Evolutionary conservation across 2,113 vertebrate genomes (phyloP).

Genomic region (Malaclemys terrapin): DNA sequence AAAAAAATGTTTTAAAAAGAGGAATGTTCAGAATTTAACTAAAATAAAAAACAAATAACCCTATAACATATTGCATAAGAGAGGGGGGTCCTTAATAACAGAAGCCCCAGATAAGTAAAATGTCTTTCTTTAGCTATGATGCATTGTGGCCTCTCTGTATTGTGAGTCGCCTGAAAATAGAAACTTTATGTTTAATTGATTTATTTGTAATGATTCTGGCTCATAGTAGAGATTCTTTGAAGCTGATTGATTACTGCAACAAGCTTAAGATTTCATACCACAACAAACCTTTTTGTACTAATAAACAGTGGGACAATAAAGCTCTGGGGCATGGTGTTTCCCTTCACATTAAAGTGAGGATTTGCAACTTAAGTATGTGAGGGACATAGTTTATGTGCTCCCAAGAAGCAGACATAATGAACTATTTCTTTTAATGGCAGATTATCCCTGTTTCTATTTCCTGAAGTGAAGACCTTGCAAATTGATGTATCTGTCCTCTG

Average conservation of each 20-base stretch:
- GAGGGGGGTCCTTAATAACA: conserved; percentile 41
- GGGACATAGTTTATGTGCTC: conserved; percentile 90
- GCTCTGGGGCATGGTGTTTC: conserved; percentile 86
- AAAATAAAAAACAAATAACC: conserved; percentile 51
- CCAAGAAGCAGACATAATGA: conserved; percentile 91
- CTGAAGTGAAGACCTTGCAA: conserved; percentile 93
- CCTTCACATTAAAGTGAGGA: conserved; percentile 91
- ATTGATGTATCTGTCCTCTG: conserved; percentile 98
- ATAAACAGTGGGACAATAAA: conserved; percentile 90
- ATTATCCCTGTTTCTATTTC: conserved; percentile 94
- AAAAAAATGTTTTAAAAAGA: conserved; percentile 57
- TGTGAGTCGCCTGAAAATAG: conserved; percentile 81
- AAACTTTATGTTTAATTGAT: conserved; percentile 91
- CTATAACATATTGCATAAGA: not conserved
- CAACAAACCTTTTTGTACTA: conserved; percentile 93
- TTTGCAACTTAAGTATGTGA: conserved; percentile 92
- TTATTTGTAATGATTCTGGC: conserved; percentile 89
- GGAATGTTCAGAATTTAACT: conserved; percentile 40
- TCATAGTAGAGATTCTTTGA: conserved; percentile 85
- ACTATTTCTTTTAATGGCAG: conserved; percentile 94
- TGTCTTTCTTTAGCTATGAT: conserved; percentile 73
- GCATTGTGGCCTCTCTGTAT: conserved; percentile 72
- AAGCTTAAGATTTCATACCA: conserved; percentile 90
- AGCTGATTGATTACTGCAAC: conserved; percentile 92
- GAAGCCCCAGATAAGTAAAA: conserved; percentile 56